A percentile compares a stretch with the other conserved stretches of the same genome.
Conservation (phyloP, 2,888 invertebrate genomes). For the Opisthograptis luteolata region DNA sequence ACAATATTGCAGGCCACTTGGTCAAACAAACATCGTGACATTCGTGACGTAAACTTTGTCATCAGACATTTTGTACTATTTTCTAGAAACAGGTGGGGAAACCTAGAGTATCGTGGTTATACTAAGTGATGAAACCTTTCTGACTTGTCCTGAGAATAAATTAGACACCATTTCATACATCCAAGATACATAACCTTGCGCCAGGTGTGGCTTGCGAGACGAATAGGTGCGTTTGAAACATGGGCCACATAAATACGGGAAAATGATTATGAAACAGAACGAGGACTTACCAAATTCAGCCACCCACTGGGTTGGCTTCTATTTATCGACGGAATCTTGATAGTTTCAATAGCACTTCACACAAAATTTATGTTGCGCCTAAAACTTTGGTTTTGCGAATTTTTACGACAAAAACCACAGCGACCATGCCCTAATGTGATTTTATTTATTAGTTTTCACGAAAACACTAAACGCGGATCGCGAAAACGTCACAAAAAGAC, state of each 20-base stretch:
- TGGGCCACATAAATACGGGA: background rate
- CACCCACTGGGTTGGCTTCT: slow-evolving; percentile 92
- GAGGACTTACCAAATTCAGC: slow-evolving; percentile 87
- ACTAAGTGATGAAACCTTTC: too few relatives aligned
- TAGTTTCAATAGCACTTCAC: slow-evolving; percentile 86
- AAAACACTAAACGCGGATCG: slow-evolving; percentile 69
- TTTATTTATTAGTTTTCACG: slow-evolving; percentile 61
- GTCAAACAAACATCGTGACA: too few relatives aligned
- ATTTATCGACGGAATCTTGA: slow-evolving; percentile 93
- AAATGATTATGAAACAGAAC: slow-evolving; percentile 30
- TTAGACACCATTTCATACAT: too few relatives aligned
- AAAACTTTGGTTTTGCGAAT: slow-evolving; percentile 59
- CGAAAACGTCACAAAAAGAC: slow-evolving; percentile 77
- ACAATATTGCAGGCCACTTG: too few relatives aligned
- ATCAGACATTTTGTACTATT: slow-evolving; percentile 45
- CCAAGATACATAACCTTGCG: too few relatives aligned
- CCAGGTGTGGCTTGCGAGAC: slow-evolving; percentile 5
- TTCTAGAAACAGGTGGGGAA: slow-evolving; percentile 22
- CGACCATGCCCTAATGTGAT: slow-evolving; percentile 66
- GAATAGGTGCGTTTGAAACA: background rate
- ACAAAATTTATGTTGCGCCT: slow-evolving; percentile 80
- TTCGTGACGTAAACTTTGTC: slow-evolving; percentile 60
- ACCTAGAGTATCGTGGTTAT: slow-evolving; percentile 7
- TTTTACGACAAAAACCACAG: slow-evolving; percentile 22
- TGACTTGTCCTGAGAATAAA: too few relatives aligned